Evolutionary conservation across 2,888 invertebrate species (phyloP).

Genomic region (Nomada fabriciana): DNA sequence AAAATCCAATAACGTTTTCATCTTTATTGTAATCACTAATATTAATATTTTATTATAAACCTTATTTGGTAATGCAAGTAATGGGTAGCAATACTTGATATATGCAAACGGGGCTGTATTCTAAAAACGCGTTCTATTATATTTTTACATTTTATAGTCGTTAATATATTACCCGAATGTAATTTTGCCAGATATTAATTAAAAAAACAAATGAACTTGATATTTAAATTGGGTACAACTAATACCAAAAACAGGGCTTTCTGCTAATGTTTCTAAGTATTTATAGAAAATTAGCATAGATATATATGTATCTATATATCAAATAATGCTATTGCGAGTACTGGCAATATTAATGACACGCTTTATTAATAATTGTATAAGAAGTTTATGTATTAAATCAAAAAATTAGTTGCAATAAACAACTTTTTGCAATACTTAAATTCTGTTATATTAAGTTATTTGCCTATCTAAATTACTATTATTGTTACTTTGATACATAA

Average conservation of each 20-base stretch:
- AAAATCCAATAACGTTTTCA: constrained; percentile 1
- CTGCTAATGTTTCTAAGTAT: constrained; percentile 34
- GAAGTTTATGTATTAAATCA: constrained; percentile 43
- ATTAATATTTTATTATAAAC: neutral
- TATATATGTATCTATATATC: constrained; percentile 17
- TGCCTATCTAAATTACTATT: neutral
- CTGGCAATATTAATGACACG: constrained; percentile 27
- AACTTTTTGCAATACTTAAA: constrained; percentile 37
- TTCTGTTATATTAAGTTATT: neutral
- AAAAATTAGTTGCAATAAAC: constrained; percentile 56
- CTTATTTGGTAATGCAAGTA: constrained; percentile 22
- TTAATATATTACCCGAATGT: neutral
- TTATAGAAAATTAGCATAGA: constrained; percentile 31
- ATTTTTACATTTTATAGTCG: constrained; percentile 7
- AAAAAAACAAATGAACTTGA: neutral
- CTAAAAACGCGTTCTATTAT: neutral
- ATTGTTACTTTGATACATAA: too few species aligned
- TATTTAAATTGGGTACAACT: constrained; percentile 6
- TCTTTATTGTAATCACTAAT: constrained; percentile 15
- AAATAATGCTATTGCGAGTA: constrained; percentile 29
- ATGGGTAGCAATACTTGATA: constrained; percentile 13
- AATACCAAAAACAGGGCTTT: constrained; percentile 26
- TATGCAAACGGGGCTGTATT: neutral
- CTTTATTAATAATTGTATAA: constrained; percentile 48
- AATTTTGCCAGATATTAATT: neutral